A percentile compares a stretch with the other conserved stretches of the same genome.
Evolutionary conservation across 2,888 invertebrate genomes (phyloP).

Genomic region (Diarsia brunnea): DNA sequence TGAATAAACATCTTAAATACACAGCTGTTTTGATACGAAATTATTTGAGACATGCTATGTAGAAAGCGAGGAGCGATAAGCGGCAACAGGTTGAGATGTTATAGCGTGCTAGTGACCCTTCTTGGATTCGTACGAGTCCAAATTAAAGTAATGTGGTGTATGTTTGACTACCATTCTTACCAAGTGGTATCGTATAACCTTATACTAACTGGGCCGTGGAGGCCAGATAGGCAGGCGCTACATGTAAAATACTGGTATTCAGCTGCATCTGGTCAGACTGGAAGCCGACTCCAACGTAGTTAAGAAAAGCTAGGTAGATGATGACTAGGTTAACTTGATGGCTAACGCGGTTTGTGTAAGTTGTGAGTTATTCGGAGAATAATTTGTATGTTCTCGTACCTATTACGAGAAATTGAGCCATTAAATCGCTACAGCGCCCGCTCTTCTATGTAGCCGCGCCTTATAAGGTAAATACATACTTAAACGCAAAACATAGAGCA

Average conservation of each 20-base stretch:
- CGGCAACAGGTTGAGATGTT: not conserved
- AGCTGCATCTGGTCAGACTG: too few relatives aligned
- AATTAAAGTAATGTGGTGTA: not conserved
- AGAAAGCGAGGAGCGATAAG: not conserved
- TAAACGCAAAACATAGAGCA: slow-evolving; percentile 1
- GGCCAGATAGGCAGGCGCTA: too few relatives aligned
- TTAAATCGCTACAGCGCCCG: not conserved
- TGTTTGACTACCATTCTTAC: too few relatives aligned
- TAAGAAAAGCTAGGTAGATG: not conserved
- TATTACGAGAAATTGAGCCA: not conserved
- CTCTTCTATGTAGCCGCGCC: slow-evolving; percentile 1
- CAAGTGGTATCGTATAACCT: too few relatives aligned
- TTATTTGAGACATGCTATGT: not conserved
- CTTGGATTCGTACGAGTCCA: not conserved
- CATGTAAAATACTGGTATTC: too few relatives aligned
- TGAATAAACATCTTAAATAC: slow-evolving; percentile 35
- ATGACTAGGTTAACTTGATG: not conserved
- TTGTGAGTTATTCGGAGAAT: not conserved
- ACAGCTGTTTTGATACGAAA: slow-evolving; percentile 32
- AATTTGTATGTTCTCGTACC: not conserved
- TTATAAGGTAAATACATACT: slow-evolving; percentile 1
- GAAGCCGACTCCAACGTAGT: too few relatives aligned
- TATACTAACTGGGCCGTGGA: too few relatives aligned
- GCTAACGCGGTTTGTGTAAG: too few relatives aligned
- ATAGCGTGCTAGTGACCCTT: not conserved